Evolutionary conservation across 2,888 invertebrate species (phyloP).

Genomic region (Pollenia amentaria): DNA sequence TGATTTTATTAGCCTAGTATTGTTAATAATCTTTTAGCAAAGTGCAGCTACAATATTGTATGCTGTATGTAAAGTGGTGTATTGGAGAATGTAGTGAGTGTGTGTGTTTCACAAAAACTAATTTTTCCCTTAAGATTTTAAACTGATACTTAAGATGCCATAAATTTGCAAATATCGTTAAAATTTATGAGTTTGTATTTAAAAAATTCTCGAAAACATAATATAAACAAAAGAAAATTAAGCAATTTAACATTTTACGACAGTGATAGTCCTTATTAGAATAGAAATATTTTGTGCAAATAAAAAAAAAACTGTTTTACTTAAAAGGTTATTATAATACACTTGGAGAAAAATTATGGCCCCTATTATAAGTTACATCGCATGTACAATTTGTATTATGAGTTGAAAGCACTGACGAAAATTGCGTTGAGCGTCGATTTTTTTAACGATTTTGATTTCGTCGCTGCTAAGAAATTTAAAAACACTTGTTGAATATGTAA

Average conservation of each 20-base stretch:
- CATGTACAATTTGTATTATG: too few species aligned
- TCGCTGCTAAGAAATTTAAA: too few species aligned
- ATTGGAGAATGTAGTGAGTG: background rate
- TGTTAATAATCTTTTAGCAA: conserved; percentile 28
- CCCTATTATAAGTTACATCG: too few species aligned
- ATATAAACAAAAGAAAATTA: background rate
- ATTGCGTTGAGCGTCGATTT: too few species aligned
- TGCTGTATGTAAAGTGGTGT: background rate
- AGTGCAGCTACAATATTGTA: background rate
- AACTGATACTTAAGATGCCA: conserved; percentile 60
- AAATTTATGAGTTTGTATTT: conserved; percentile 7
- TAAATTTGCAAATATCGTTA: conserved; percentile 41
- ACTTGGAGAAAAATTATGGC: too few species aligned
- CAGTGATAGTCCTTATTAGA: background rate
- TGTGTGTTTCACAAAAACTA: conserved; percentile 31
- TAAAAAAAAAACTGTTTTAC: background rate
- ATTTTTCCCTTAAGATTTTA: conserved; percentile 60
- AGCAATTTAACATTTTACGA: conserved; percentile 12
- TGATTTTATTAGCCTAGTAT: background rate
- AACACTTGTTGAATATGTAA: too few species aligned
- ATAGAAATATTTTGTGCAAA: background rate
- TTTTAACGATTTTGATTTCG: too few species aligned
- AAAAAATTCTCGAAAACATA: background rate
- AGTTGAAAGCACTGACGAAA: too few species aligned
- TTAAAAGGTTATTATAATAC: too few species aligned